These are phyloP conservation scores for Euura saliciscinereae DNA, from an alignment of 1,140 invertebrate genomes.

Conservation along the genomic window DNA sequence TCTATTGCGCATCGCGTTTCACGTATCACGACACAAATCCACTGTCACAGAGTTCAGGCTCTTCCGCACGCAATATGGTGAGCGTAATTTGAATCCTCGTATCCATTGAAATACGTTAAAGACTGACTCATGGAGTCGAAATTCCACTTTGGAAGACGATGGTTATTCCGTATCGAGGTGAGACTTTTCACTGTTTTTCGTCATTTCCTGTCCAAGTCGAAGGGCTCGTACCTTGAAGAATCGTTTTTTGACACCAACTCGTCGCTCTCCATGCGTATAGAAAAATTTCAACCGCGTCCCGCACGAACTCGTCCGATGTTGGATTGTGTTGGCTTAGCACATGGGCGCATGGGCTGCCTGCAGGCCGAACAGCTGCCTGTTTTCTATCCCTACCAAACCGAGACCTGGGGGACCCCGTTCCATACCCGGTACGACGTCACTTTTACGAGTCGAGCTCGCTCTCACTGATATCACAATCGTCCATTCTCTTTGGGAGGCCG, in stretches of 20 bases:
- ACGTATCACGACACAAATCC: no score
- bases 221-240: no score
- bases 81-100: no score
- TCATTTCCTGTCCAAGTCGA: no score
- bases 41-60: no score
- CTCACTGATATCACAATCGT: background rate
- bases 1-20: background rate
- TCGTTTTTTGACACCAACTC: background rate
- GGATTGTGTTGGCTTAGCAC: background rate
- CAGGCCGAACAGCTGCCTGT: background rate
- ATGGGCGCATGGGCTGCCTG: background rate
- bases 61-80: no score
- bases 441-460: background rate
- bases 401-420: slow-evolving; percentile 2
- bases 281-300: background rate
- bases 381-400: background rate
- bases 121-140: no score
- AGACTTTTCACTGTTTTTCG: no score
- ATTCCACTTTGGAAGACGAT: no score
- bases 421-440: background rate
- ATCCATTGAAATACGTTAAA: no score
- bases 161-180: no score
- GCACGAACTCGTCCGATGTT: background rate
- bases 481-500: background rate
- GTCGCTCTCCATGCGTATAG: background rate